A percentile compares a stretch with the other conserved stretches of the same genome.
Evolutionary conservation across 2,888 invertebrate species (phyloP).

Genomic region (Drosophila aldrichi): DNA sequence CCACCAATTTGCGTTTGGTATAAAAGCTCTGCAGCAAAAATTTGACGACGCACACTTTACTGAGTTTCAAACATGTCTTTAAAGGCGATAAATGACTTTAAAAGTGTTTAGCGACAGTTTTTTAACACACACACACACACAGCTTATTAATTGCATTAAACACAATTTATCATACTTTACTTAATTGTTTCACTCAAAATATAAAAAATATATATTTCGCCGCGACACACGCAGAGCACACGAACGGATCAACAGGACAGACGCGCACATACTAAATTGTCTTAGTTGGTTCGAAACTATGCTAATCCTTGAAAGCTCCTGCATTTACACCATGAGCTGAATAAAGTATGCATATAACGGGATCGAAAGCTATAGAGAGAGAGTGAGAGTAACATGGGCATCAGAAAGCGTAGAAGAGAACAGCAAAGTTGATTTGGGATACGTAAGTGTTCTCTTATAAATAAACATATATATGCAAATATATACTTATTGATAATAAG

Average conservation of each 20-base stretch:
- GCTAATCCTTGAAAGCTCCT: constrained; percentile 1
- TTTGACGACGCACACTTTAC: not conserved
- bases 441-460: not conserved
- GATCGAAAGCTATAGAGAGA: constrained; percentile 1
- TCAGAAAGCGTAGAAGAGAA: not conserved
- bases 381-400: not conserved
- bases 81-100: not conserved
- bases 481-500: not conserved
- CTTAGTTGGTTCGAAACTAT: not conserved
- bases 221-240: not conserved
- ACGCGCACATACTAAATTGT: not conserved
- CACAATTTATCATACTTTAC: not conserved
- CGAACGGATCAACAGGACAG: not conserved
- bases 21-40: not conserved
- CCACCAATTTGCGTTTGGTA: constrained; percentile 5
- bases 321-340: not conserved
- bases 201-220: not conserved
- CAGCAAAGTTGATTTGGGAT: not conserved
- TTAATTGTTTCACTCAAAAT: constrained; percentile 1
- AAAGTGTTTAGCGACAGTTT: not conserved
- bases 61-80: constrained; percentile 2
- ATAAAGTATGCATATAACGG: not conserved
- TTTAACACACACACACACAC: not conserved
- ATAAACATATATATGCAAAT: not conserved
- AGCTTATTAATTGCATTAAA: constrained; percentile 1